These are phyloP conservation scores for Vidua macroura DNA, from an alignment of 2,113 vertebrate genomes.

Conservation along the genomic window DNA sequence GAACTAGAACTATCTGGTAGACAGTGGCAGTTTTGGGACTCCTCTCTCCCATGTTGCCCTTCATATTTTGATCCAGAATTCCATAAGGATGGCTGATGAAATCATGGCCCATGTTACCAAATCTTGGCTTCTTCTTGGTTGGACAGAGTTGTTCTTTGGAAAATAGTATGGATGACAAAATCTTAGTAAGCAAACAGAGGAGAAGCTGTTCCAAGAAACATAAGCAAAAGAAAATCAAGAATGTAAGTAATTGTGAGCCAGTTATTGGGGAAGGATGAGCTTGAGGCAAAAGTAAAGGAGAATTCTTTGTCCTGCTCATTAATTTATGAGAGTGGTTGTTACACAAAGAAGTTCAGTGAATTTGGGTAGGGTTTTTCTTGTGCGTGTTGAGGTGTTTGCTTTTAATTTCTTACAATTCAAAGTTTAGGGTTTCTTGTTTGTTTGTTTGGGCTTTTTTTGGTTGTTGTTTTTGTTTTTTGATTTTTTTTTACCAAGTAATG, in stretches of 20 bases:
- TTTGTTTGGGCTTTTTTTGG: too few species aligned
- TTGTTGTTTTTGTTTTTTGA: neutral
- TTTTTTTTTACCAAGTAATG: neutral
- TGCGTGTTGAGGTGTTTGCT: neutral
- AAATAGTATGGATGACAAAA: neutral
- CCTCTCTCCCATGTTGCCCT: neutral
- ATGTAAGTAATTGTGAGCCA: neutral
- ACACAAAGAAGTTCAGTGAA: neutral
- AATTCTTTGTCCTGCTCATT: neutral
- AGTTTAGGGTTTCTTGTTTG: neutral
- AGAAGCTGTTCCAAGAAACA: neutral
- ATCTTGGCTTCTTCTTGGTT: neutral
- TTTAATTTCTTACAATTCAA: neutral
- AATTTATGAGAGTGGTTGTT: neutral
- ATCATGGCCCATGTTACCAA: rapidly evolving
- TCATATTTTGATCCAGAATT: neutral
- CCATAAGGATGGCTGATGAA: neutral
- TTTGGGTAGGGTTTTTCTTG: neutral
- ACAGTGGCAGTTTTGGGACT: neutral
- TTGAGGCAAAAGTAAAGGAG: neutral
- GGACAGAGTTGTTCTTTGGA: neutral
- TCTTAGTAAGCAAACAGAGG: neutral
- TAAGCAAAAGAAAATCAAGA: neutral
- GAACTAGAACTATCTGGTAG: neutral
- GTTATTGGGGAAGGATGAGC: neutral